Evolutionary conservation across 2,797 vertebrate species (phyloP).

Genomic region (Notoglanidium macrostoma): DNA sequence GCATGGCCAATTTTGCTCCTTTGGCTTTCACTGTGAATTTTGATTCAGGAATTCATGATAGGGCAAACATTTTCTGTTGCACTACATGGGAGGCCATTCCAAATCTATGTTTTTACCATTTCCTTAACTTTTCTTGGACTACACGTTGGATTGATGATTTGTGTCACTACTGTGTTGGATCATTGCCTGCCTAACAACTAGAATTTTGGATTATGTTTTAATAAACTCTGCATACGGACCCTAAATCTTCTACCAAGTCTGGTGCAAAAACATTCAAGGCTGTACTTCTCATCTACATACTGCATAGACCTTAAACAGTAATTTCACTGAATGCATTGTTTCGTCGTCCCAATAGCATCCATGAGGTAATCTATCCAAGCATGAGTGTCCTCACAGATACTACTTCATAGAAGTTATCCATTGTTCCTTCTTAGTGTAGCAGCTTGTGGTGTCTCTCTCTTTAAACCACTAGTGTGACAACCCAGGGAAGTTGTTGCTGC

Average conservation of each 20-base stretch:
- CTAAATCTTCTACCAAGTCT: neutral
- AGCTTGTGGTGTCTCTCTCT: slow-evolving; percentile 32
- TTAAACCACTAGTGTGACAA: slow-evolving; percentile 44
- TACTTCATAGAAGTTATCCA: slow-evolving; percentile 34
- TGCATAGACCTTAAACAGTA: slow-evolving; percentile 2
- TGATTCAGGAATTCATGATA: neutral
- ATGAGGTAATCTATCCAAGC: slow-evolving; percentile 44
- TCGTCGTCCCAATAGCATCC: slow-evolving; percentile 5
- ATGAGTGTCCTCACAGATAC: slow-evolving; percentile 18
- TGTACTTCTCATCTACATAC: slow-evolving; percentile 9
- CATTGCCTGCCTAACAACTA: neutral
- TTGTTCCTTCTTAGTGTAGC: slow-evolving; percentile 25
- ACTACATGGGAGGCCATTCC: neutral
- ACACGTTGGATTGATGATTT: neutral
- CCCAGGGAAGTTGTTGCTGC: slow-evolving; percentile 20
- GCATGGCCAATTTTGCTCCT: neutral
- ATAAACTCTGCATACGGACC: neutral
- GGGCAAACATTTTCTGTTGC: neutral
- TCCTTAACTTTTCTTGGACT: neutral
- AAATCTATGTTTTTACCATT: neutral
- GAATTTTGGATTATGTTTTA: neutral
- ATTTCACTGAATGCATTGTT: slow-evolving; percentile 14
- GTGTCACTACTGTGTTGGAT: neutral
- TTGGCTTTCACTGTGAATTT: neutral
- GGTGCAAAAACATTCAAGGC: neutral